A percentile compares a stretch with the other conserved stretches of the same genome.
phyloP scores from a whole-genome alignment of 1,140 invertebrate genomes.

The Orchesella cincta region DNA sequence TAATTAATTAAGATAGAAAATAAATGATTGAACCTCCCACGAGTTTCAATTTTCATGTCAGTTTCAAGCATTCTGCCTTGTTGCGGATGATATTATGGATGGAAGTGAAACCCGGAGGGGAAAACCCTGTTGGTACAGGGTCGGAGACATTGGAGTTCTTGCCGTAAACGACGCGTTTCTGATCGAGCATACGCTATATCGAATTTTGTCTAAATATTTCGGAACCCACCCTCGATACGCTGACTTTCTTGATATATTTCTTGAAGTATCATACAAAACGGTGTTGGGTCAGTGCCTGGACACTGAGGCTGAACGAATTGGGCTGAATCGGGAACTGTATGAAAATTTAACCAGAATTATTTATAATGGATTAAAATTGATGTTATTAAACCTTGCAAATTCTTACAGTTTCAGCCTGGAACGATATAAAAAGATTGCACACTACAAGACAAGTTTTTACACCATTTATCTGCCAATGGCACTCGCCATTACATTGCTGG shows the following conservation, averaged over 20 bases:
- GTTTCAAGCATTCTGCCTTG: constrained; percentile 81
- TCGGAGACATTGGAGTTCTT: constrained; percentile 74
- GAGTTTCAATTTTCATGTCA: constrained; percentile 4
- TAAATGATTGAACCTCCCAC: neutral
- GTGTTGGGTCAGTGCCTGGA: constrained; percentile 34
- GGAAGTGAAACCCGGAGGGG: constrained; percentile 75
- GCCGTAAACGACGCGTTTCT: constrained; percentile 87
- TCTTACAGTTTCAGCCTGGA: neutral
- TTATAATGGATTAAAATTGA: neutral
- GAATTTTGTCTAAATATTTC: constrained; percentile 77
- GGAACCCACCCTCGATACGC: constrained; percentile 74
- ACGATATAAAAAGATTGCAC: neutral
- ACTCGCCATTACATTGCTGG: neutral
- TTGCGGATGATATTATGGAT: constrained; percentile 93
- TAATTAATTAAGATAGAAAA: neutral
- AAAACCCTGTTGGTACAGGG: constrained; percentile 83
- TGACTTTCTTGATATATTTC: constrained; percentile 79
- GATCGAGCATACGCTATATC: constrained; percentile 75
- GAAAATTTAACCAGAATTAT: neutral
- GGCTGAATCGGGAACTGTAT: neutral
- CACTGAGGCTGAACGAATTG: constrained; percentile 30
- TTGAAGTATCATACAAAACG: constrained; percentile 66
- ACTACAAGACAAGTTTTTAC: constrained; percentile 3
- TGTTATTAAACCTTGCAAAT: neutral
- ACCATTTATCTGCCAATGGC: neutral